A percentile compares a stretch with the other conserved stretches of the same genome.
phyloP scores from a whole-genome alignment of 2,797 vertebrate species.

The Sciurus carolinensis region DNA sequence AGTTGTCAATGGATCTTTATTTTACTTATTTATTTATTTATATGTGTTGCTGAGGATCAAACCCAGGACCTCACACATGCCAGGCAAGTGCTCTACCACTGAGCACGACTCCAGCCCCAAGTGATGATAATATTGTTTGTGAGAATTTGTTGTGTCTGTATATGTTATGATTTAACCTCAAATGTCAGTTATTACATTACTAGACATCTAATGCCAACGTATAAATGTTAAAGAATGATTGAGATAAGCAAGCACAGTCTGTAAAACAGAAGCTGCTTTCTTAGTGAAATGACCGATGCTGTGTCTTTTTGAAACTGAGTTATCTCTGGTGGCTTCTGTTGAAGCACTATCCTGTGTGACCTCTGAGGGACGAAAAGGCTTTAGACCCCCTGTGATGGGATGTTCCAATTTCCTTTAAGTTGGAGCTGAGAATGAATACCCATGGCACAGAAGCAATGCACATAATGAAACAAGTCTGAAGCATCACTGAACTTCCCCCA shows the following conservation, averaged over 20 bases:
- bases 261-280: neutral
- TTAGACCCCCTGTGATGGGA: neutral
- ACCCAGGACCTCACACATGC: too few species aligned
- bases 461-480: neutral
- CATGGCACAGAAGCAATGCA: neutral
- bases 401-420: neutral
- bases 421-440: neutral
- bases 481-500: neutral
- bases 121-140: neutral
- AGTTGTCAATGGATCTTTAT: too few species aligned
- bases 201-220: neutral
- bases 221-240: neutral
- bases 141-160: neutral
- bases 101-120: too few species aligned
- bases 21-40: too few species aligned
- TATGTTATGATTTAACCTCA: neutral
- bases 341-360: neutral
- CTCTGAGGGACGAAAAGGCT: neutral
- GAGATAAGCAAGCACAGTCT: neutral
- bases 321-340: neutral
- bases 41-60: too few species aligned
- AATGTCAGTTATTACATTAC: neutral
- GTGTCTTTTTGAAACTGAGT: neutral
- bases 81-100: too few species aligned
- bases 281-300: neutral